A percentile compares a stretch with the other conserved stretches of the same genome.
Conservation (phyloP, 2,888 invertebrate genomes). For the Seladonia tumulorum region DNA sequence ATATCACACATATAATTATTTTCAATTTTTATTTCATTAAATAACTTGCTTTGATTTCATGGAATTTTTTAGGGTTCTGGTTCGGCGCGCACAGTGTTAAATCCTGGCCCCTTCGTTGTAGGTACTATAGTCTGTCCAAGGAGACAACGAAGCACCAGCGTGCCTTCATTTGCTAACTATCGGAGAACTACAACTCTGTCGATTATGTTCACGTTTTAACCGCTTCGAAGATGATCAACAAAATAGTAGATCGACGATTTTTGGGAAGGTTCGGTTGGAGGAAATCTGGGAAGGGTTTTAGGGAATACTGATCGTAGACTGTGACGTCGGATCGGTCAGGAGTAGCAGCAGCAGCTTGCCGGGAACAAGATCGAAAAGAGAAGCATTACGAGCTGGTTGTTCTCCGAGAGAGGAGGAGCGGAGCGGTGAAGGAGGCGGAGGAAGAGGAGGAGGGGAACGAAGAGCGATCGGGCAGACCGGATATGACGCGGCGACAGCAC, state of each 20-base stretch:
- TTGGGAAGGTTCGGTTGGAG: background rate
- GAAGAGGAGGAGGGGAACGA: constrained; percentile 23
- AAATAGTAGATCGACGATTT: too few species aligned
- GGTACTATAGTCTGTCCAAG: too few species aligned
- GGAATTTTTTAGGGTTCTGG: too few species aligned
- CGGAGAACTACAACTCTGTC: too few species aligned
- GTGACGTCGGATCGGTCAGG: constrained; percentile 9
- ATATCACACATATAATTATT: too few species aligned
- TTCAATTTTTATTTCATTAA: too few species aligned
- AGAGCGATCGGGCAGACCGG: constrained; percentile 67
- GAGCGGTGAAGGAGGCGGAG: background rate
- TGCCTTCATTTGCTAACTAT: too few species aligned
- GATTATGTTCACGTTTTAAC: too few species aligned
- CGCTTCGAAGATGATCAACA: background rate
- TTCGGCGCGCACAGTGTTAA: too few species aligned
- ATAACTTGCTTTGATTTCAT: too few species aligned
- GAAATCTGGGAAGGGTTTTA: background rate
- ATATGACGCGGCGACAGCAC: constrained; percentile 77
- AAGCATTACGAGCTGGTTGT: constrained; percentile 26
- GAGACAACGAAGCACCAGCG: too few species aligned
- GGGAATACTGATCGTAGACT: background rate
- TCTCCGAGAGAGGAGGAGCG: background rate
- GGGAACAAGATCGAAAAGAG: constrained; percentile 33
- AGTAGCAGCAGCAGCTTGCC: constrained; percentile 7
- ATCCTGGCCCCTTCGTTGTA: too few species aligned